phyloP scores from a whole-genome alignment of 2,797 vertebrate genomes.

The Esox masquinongy region DNA sequence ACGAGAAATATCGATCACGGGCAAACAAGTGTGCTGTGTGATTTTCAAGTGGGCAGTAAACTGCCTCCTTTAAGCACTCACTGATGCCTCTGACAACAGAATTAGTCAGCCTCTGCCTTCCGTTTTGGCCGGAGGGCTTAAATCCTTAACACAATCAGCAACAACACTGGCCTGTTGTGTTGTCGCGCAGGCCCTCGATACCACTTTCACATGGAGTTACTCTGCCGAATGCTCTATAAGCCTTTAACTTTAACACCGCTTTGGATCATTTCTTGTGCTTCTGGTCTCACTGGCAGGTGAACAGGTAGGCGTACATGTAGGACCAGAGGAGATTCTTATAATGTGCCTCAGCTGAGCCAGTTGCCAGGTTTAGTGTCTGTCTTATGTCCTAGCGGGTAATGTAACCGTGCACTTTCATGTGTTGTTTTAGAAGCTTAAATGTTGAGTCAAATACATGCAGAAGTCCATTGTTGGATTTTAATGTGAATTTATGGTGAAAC shows the following conservation, averaged over 20 bases:
- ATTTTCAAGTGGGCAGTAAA: constrained; percentile 25
- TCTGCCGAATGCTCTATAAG: neutral
- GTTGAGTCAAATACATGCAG: no score
- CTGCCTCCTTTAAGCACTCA: constrained; percentile 7
- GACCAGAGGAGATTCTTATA: constrained; percentile 2
- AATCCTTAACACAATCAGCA: neutral
- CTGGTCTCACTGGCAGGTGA: constrained; percentile 11
- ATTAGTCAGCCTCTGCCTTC: constrained; percentile 3
- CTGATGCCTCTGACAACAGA: constrained; percentile 9
- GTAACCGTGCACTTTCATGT: constrained; percentile 18
- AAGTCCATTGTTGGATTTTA: no score
- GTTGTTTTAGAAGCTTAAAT: no score
- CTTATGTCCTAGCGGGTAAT: no score
- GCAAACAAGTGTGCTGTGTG: constrained; percentile 6
- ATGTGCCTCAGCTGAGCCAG: neutral
- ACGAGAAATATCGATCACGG: constrained; percentile 23
- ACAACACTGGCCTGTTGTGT: neutral
- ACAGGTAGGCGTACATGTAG: constrained; percentile 12
- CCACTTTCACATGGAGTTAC: neutral
- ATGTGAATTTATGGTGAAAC: no score
- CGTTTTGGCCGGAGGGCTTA: neutral
- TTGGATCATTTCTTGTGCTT: neutral
- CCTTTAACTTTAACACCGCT: neutral
- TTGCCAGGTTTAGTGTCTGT: constrained; percentile 13
- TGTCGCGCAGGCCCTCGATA: neutral